Evolutionary conservation across 2,888 invertebrate species (phyloP).

Genomic region (Caenorhabditis sp.): DNA sequence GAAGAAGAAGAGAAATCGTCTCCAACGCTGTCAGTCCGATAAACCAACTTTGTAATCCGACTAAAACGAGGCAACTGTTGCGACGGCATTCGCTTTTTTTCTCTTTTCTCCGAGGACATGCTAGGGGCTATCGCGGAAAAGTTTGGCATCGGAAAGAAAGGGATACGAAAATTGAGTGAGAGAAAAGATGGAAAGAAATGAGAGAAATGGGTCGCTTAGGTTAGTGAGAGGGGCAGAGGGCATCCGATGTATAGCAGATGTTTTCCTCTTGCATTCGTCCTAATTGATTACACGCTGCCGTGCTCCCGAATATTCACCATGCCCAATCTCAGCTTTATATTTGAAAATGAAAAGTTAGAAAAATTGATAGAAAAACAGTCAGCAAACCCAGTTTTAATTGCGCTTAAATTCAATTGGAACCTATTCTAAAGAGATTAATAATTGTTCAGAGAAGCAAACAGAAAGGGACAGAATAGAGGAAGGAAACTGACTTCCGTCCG

Average conservation of each 20-base stretch:
- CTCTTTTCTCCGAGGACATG: constrained; percentile 19
- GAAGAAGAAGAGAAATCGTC: neutral
- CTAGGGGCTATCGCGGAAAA: constrained; percentile 40
- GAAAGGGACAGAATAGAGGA: no score
- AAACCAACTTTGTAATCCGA: neutral
- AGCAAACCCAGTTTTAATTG: no score
- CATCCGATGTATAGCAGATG: constrained; percentile 49
- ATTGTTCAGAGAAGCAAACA: no score
- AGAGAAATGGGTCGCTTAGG: constrained; percentile 43
- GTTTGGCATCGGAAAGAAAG: constrained; percentile 39
- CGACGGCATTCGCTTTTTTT: constrained; percentile 9
- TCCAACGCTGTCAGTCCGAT: constrained; percentile 8
- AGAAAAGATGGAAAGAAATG: constrained; percentile 21
- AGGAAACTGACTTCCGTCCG: no score
- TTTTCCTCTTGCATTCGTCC: constrained; percentile 26
- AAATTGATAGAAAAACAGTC: neutral
- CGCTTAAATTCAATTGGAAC: no score
- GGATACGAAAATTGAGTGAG: constrained; percentile 24
- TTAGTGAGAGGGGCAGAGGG: constrained; percentile 24
- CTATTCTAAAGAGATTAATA: no score
- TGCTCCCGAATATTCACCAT: neutral
- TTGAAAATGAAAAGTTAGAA: no score
- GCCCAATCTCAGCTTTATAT: neutral
- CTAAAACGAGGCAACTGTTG: constrained; percentile 43
- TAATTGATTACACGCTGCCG: constrained; percentile 42